Evolutionary conservation across 1,140 invertebrate genomes (phyloP), one percentile per base, ranked within the genome.

Genomic region (Lucilia cuprina): DNA sequence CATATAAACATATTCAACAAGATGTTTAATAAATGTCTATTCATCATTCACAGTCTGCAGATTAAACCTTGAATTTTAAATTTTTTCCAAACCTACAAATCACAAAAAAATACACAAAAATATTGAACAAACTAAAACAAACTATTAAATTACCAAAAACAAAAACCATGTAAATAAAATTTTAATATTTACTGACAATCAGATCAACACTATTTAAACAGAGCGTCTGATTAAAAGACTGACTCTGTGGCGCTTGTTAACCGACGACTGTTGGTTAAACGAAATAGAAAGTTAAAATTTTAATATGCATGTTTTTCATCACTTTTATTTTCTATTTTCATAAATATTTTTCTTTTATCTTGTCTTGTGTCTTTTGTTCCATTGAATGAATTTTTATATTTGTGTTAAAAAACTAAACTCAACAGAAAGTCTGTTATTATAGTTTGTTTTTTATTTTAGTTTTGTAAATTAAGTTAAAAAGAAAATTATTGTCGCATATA

Each of bases 321-420:
- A 70, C 19, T 70, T 70, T 70, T 25, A 10, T 25, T 70, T 70
- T 21, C 9, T 70, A 19, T 21, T 21, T 70, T 21, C 10, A n/a
- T 70, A 19, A 19, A 21, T 25, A 30, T 30, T 2, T 30, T 30
- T 30, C 3, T 21, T 70, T 70, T 25, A 25, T 70, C n/a, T 70
- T 21, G n/a, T 70, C 65, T 70, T 70, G 65, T 70, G 65, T 70
- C 65, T 70, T 70, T 70, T 70, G 65, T 70, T 70, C 65, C 65
- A 21, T 70, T 70, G 65, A 21, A 70, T 70, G 19, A 70, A 8
- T 70, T 70, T 70, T n/a, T n/a, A n/a, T n/a, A 0, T 60, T 60
- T 60, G 14, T n/a, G 14, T 12, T 14, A n/a, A 60, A n/a, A 60
- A 60, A n/a, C n/a, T n/a, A 60, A n/a, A 17, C 1, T 60, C 7